These are phyloP conservation scores for Thysanoteuthis rhombus DNA, from an alignment of 2,888 invertebrate genomes.

Conservation along the genomic window DNA sequence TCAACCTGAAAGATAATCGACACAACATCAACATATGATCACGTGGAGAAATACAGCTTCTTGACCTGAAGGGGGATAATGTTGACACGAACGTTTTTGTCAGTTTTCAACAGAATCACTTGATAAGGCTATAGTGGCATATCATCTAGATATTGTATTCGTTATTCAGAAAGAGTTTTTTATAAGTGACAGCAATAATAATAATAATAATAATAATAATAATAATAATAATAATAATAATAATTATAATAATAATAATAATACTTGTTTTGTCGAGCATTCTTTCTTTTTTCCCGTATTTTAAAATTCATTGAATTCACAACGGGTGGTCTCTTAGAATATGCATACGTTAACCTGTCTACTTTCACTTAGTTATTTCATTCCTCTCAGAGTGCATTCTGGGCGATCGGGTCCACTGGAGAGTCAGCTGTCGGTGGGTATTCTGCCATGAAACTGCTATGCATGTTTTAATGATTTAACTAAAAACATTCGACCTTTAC, in stretches of 20 bases:
- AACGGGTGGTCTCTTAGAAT: not conserved
- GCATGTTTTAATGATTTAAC: slow-evolving; percentile 12
- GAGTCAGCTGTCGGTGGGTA: not conserved
- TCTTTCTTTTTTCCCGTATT: not conserved
- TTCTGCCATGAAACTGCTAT: not conserved
- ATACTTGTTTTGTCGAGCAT: not conserved
- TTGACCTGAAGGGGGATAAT: not conserved
- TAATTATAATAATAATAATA: not conserved
- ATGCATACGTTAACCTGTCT: not conserved
- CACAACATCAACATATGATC: not conserved
- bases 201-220: too few relatives aligned
- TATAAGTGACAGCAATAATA: not conserved
- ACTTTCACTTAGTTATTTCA: not conserved
- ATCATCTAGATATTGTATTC: not conserved
- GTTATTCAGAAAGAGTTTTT: not conserved
- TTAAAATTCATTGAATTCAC: not conserved
- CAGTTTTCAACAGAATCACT: not conserved
- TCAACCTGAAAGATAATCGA: too few relatives aligned
- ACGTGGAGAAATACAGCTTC: not conserved
- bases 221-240: not conserved
- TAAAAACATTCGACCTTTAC: not conserved
- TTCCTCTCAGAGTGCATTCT: not conserved
- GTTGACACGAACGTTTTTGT: not conserved
- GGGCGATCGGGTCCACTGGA: not conserved
- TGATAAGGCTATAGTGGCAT: not conserved